Evolutionary conservation across 2,888 invertebrate species (phyloP).

Genomic region (Pantelozetes paolii): DNA sequence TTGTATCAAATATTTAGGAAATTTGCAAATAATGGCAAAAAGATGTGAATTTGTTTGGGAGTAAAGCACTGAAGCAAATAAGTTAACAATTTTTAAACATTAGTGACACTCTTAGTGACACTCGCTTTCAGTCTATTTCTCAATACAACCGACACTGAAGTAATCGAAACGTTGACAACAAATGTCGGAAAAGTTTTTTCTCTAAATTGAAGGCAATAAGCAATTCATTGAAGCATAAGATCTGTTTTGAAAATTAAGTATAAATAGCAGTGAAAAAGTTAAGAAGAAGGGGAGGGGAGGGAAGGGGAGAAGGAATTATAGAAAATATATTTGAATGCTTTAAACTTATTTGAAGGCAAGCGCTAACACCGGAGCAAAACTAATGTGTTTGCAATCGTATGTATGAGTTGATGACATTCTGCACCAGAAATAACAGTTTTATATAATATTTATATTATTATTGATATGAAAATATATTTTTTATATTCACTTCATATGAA

Average conservation of each 20-base stretch:
- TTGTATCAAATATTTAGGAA: not conserved
- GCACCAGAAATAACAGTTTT: not conserved
- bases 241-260: conserved; percentile 17
- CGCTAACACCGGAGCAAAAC: conserved; percentile 4
- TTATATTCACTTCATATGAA: conserved; percentile 11
- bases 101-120: conserved; percentile 34
- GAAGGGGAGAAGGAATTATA: not conserved
- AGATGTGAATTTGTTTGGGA: not conserved
- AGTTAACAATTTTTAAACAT: conserved; percentile 29
- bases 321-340: not conserved
- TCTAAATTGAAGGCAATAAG: conserved; percentile 36
- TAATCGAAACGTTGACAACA: not conserved
- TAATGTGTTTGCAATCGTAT: conserved; percentile 27
- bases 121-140: conserved; percentile 9
- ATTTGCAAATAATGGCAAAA: not conserved
- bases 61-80: conserved; percentile 26
- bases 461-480: not conserved
- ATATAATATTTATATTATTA: not conserved
- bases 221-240: conserved; percentile 31
- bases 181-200: conserved; percentile 29
- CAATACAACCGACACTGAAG: not conserved
- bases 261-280: not conserved
- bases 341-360: not conserved
- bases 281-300: not conserved
- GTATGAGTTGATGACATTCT: conserved; percentile 26